These are phyloP conservation scores for Drosophila emarginata DNA, from an alignment of 2,888 invertebrate genomes.

Conservation along the genomic window DNA sequence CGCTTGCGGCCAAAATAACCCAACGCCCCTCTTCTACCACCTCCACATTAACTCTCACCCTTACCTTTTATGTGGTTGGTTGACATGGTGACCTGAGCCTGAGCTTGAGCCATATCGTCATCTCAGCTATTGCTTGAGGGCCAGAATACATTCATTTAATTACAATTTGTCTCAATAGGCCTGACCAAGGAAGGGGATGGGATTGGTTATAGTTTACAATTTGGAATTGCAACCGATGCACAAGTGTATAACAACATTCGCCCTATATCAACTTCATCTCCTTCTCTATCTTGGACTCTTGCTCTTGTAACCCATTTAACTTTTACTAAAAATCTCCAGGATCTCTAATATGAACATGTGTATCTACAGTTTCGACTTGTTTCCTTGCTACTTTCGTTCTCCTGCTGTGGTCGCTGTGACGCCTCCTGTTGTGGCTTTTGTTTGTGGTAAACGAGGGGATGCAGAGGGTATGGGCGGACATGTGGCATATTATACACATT, in stretches of 20 bases:
- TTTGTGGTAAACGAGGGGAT: slow-evolving; percentile 16
- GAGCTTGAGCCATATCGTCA: slow-evolving; percentile 8
- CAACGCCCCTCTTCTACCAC: slow-evolving; percentile 1
- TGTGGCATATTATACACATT: slow-evolving; percentile 64
- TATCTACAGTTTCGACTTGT: slow-evolving; percentile 22
- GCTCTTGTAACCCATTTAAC: slow-evolving; percentile 67
- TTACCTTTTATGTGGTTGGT: slow-evolving; percentile 22
- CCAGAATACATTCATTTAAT: slow-evolving; percentile 59
- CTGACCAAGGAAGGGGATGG: background rate
- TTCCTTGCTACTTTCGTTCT: slow-evolving; percentile 25
- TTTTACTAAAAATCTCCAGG: slow-evolving; percentile 50
- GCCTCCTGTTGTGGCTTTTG: slow-evolving; percentile 28
- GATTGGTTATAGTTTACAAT: background rate
- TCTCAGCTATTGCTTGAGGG: slow-evolving; percentile 8
- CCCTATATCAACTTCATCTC: no score
- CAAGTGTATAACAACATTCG: slow-evolving; percentile 14
- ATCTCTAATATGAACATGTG: slow-evolving; percentile 73
- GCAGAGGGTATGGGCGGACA: slow-evolving; percentile 35
- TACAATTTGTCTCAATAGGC: slow-evolving; percentile 57
- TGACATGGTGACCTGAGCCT: slow-evolving; percentile 51
- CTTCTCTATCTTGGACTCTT: background rate
- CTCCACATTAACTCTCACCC: background rate
- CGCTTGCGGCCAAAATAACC: slow-evolving; percentile 50
- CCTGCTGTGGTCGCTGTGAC: slow-evolving; percentile 41
- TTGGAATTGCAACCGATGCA: slow-evolving; percentile 28